Base-by-base conservation (phyloP, 2,888 invertebrate species). In the Sabellastarte sp. region DNA sequence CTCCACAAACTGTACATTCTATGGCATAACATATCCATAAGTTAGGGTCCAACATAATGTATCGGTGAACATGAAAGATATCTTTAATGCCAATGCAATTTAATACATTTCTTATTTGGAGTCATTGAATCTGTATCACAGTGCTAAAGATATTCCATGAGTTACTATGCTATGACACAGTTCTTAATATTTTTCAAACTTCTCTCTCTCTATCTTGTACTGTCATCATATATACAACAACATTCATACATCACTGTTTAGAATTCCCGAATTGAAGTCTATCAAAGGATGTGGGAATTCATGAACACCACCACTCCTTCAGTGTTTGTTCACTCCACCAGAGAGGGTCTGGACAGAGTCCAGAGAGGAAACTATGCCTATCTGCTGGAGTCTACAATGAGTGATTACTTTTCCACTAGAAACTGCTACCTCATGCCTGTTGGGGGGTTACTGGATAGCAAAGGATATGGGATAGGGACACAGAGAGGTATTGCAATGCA, bases 401-500 rank as follows among this genome's bases (percentile, higher is more conserved):
- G 92, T 78, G 91, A 91, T 75, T 93, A 93, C 84, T 90, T 90
- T 66, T 93, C 93, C 83, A 92, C 93, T 77, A 86, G 93, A 60
- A 96, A 97, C 0, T 83, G 83, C 63, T 80, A 81, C 68, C 83
- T 83, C 0, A 79, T 83, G 77, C 81, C 76, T 65, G 93, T 97
- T 10, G 93, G 95, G 0, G 86, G 91, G 58, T 91, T 93, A 85
- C 86, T 94, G 41, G 86, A 86, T 72, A 82, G 80, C 57, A 93
- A 93, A 84, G 95, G 96, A 70, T 98, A 96, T 81, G 98, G 95
- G 28, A 90, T 98, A 33, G 97, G 95, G 55, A 95, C 94, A 58
- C 91, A 93, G 10, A 10, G 26, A 53, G 53, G 53, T 53, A 41
- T 20, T 15, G n/a, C n/a, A n/a, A n/a, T n/a, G n/a, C n/a, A n/a